phyloP scores from a whole-genome alignment of 1,140 invertebrate species.

The Megathymus violae region DNA sequence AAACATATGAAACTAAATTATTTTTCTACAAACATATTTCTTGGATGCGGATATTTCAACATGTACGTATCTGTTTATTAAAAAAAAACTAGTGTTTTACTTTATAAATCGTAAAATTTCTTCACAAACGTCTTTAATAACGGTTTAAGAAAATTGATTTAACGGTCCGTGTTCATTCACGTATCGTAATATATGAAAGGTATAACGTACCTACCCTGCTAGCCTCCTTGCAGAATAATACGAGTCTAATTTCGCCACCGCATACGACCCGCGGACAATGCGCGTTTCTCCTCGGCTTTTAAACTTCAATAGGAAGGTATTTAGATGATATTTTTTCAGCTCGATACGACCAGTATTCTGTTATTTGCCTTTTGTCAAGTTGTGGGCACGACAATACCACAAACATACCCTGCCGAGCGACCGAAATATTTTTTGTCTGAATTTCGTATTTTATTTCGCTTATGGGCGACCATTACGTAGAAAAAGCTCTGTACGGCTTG shows the following conservation, averaged over 20 bases:
- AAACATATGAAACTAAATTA: no score
- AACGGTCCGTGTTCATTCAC: conserved; percentile 41
- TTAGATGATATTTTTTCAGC: conserved; percentile 79
- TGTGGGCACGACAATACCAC: conserved; percentile 82
- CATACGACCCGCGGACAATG: conserved; percentile 71
- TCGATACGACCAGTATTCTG: conserved; percentile 68
- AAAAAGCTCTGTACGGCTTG: conserved; percentile 55
- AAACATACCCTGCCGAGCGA: conserved; percentile 77
- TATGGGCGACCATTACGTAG: conserved; percentile 59
- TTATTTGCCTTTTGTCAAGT: conserved; percentile 80
- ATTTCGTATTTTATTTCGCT: conserved; percentile 81
- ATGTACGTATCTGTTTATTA: no score
- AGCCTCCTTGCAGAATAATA: conserved; percentile 55
- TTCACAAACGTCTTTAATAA: no score
- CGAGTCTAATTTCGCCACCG: conserved; percentile 80
- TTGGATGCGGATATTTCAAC: no score
- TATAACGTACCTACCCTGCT: conserved; percentile 11
- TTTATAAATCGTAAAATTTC: no score
- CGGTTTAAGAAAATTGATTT: conserved; percentile 33
- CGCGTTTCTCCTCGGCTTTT: conserved; percentile 77
- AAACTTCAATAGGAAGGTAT: conserved; percentile 79
- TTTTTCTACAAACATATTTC: no score
- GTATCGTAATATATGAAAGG: conserved; percentile 21
- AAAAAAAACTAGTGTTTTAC: no score
- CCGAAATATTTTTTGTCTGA: conserved; percentile 72